Evolutionary conservation across 2,888 invertebrate species (phyloP).

Genomic region (Dolichopus griseipennis): DNA sequence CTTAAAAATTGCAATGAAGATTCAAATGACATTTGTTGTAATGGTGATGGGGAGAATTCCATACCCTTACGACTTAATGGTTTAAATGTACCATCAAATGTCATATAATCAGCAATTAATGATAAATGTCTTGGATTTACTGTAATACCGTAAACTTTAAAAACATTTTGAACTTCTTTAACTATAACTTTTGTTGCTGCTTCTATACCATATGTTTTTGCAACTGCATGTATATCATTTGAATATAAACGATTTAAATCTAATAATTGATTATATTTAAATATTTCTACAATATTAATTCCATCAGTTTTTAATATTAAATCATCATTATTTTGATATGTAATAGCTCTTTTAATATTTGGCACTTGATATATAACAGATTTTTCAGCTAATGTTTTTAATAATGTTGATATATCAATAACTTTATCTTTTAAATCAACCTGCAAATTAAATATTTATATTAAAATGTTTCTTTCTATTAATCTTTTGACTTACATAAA

Average conservation of each 20-base stretch:
- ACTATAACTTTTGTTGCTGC: conserved; percentile 86
- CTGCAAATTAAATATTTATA: conserved; percentile 32
- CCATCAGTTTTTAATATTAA: conserved; percentile 87
- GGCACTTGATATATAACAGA: conserved; percentile 72
- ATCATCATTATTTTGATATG: conserved; percentile 56
- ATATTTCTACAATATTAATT: conserved; percentile 84
- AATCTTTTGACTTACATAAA: conserved; percentile 49
- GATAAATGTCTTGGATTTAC: conserved; percentile 91
- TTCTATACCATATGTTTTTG: conserved; percentile 89
- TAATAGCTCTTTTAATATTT: conserved; percentile 75
- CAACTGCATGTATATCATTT: conserved; percentile 89
- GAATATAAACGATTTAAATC: conserved; percentile 78
- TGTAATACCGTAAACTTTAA: conserved; percentile 92
- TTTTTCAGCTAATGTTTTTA: conserved; percentile 59
- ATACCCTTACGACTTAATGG: conserved; percentile 88
- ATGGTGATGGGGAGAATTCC: conserved; percentile 80
- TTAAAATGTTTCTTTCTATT: background rate
- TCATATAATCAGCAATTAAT: conserved; percentile 96
- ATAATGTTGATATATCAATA: conserved; percentile 66
- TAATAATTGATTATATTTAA: conserved; percentile 65
- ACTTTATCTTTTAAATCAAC: conserved; percentile 53
- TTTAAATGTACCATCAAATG: conserved; percentile 79
- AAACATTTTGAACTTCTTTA: conserved; percentile 91
- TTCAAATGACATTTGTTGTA: conserved; percentile 98
- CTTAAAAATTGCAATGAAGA: conserved; percentile 79